Conservation (phyloP, 2,797 vertebrate genomes). For the Nasua narica region DNA sequence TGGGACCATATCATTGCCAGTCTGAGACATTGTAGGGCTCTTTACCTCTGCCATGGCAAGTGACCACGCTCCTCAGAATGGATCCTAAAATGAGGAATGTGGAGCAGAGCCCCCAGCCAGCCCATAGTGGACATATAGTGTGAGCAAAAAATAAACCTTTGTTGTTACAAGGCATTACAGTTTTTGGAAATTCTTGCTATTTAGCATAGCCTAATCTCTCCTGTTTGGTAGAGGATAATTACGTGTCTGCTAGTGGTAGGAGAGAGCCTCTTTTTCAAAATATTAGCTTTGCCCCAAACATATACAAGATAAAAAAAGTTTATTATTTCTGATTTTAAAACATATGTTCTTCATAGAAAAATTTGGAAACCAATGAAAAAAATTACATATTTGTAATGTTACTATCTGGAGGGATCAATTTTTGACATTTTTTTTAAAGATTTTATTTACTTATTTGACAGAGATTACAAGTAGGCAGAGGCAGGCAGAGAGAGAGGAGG, state of each 20-base stretch:
- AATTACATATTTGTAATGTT: background rate
- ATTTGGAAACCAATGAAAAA: background rate
- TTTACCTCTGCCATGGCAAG: background rate
- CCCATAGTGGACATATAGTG: background rate
- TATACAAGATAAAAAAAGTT: background rate
- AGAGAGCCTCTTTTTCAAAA: background rate
- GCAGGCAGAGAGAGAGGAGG: too few species aligned
- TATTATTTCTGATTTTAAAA: conserved; percentile 6
- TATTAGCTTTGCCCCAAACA: background rate
- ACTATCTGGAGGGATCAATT: background rate
- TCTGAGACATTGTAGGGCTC: background rate
- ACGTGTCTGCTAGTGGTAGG: background rate
- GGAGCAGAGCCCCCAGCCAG: background rate
- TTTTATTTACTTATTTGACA: too few species aligned
- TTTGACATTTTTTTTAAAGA: too few species aligned
- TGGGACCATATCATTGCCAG: background rate
- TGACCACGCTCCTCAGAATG: background rate
- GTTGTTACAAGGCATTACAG: background rate
- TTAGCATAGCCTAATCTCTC: background rate
- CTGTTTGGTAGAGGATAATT: background rate
- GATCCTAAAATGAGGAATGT: background rate
- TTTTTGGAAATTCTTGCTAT: background rate
- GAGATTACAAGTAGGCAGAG: too few species aligned
- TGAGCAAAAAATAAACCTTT: background rate
- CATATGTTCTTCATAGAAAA: background rate